Percentiles rank a stretch among this genome's conserved stretches.
These are phyloP conservation scores for Cheilosia pagana DNA, from an alignment of 2,888 invertebrate genomes.

Conservation along the genomic window DNA sequence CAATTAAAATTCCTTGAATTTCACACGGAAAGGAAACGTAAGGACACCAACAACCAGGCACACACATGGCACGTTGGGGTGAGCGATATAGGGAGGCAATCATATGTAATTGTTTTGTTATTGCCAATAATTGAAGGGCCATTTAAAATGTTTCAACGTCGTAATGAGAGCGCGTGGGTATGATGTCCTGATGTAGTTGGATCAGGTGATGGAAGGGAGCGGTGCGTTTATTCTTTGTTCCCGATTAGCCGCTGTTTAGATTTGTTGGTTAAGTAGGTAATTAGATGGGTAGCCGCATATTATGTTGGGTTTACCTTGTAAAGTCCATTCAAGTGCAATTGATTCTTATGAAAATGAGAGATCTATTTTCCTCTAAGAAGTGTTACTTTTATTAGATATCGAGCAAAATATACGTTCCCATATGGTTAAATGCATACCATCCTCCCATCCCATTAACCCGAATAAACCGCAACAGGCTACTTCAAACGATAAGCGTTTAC, in stretches of 20 bases:
- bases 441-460: background rate
- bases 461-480: background rate
- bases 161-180: slow-evolving; percentile 4
- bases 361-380: too few species aligned
- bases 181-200: background rate
- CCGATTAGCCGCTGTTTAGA: too few species aligned
- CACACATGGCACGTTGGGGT: background rate
- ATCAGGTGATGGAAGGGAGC: background rate
- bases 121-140: slow-evolving; percentile 61
- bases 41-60: slow-evolving; percentile 1
- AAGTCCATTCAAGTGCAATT: too few species aligned
- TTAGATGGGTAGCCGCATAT: too few species aligned
- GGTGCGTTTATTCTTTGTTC: background rate
- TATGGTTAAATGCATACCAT: background rate
- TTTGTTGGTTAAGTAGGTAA: too few species aligned
- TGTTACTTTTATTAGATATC: too few species aligned
- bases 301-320: too few species aligned
- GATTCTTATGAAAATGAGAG: too few species aligned
- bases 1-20: slow-evolving; percentile 61
- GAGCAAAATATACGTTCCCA: background rate
- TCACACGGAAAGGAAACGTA: slow-evolving; percentile 20
- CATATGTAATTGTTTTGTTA: slow-evolving; percentile 64
- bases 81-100: slow-evolving; percentile 54
- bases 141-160: slow-evolving; percentile 45
- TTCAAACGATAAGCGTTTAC: background rate